Conservation (phyloP, 2,113 vertebrate genomes). For the Myotis lucifugus region DNA sequence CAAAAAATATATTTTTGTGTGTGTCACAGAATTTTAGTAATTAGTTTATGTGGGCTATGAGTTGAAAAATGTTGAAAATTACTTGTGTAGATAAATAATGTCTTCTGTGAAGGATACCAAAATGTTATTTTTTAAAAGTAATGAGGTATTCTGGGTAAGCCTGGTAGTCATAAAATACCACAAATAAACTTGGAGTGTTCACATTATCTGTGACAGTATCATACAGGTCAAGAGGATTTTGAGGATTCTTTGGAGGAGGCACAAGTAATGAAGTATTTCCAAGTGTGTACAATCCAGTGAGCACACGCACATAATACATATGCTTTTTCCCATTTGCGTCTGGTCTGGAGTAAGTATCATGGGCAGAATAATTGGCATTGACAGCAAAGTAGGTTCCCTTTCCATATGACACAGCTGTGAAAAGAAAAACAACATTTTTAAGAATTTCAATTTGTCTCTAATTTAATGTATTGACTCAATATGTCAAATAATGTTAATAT, state of each 20-base stretch:
- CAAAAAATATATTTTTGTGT: too few relatives aligned
- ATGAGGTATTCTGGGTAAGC: constrained; percentile 79
- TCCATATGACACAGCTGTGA: constrained; percentile 53
- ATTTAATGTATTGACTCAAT: neutral
- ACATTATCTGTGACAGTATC: constrained; percentile 59
- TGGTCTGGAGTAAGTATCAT: constrained; percentile 44
- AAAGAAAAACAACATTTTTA: constrained; percentile 32
- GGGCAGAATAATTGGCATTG: constrained; percentile 46
- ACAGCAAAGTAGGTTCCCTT: constrained; percentile 79
- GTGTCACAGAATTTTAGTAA: too few relatives aligned
- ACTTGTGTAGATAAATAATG: neutral
- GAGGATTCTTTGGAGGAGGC: constrained; percentile 60
- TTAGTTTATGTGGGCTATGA: too few relatives aligned
- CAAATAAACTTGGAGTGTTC: constrained; percentile 44
- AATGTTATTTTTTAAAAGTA: constrained; percentile 59
- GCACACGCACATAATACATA: constrained; percentile 74
- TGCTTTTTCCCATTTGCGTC: constrained; percentile 30
- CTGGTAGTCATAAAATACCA: constrained; percentile 74
- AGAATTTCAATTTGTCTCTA: neutral
- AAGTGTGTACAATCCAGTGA: constrained; percentile 36
- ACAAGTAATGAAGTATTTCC: neutral
- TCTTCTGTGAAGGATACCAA: neutral
- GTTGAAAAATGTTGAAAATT: too few relatives aligned
- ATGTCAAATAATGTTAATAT: constrained; percentile 7
- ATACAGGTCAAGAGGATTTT: constrained; percentile 55